Evolutionary conservation across 1,140 invertebrate species (phyloP), one percentile per base, ranked within the genome.

Genomic region (Halyomorpha halys): DNA sequence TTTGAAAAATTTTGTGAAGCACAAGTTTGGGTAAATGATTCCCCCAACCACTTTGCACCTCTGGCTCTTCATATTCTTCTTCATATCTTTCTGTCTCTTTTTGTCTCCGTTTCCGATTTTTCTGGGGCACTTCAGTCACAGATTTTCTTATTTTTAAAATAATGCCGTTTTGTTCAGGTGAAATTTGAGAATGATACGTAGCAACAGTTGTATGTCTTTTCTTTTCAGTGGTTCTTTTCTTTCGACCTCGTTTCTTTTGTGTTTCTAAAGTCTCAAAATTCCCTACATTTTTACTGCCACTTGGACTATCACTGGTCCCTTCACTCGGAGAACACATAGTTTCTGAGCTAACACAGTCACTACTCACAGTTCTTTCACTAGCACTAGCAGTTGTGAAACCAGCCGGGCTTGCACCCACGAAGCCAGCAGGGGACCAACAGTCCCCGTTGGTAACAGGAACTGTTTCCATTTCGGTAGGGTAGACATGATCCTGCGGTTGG

Each of bases 1-100:
- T 74, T 68, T 82, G 74, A 72, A 90, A 89, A 70, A 91, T 86
- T 72, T 85, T 79, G 47, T 77, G 74, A 62, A 90, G 80, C 66
- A 89, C 74, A 68, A 81, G 76, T 71, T 80, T 76, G 25, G 88
- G 86, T 67, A 89, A 70, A 61, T 67, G 73, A 30, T 75, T 68
- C 6, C 78, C 83, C 83, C 83, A 85, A 3, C 69, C 70, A 71
- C 78, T 78, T 70, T 83, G 81, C 62, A 79, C 78, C 21, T 72
- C 64, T 19, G 76, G 75, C 69, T 79, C 77, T 19, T 72, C 72
- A 67, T 74, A 59, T 23, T 60, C 56, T 62, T 68, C 34, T 56
- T 63, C 45, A 18, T 63, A 39, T 51, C 60, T 59, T 56, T 53
- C 54, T 59, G 30, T 39, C 45, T 69, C 66, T 66, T 72, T 75